phyloP scores from a whole-genome alignment of 2,888 invertebrate genomes.

The Augiades crinisus region DNA sequence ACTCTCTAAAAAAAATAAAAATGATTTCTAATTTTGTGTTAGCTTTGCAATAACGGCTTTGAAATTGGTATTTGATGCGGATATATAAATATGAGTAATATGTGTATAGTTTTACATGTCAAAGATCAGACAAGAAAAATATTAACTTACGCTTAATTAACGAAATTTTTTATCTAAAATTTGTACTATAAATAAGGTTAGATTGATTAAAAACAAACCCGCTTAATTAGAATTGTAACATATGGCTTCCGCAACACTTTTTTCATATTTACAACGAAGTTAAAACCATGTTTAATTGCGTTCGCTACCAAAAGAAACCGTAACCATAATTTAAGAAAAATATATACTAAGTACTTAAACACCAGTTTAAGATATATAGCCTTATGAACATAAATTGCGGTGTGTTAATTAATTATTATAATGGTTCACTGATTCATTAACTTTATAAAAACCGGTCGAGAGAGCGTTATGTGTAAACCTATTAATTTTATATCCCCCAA shows the following conservation, averaged over 20 bases:
- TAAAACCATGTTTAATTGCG: slow-evolving; percentile 36
- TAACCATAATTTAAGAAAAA: slow-evolving; percentile 58
- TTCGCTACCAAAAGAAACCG: slow-evolving; percentile 46
- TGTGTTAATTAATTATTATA: slow-evolving; percentile 67
- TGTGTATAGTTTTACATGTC: too few relatives aligned
- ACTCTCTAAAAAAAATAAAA: too few relatives aligned
- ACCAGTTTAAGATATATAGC: slow-evolving; percentile 45
- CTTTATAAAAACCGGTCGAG: slow-evolving; percentile 49
- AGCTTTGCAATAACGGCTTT: too few relatives aligned
- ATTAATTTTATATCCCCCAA: slow-evolving; percentile 68
- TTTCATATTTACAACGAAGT: slow-evolving; percentile 38
- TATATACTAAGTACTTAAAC: slow-evolving; percentile 51
- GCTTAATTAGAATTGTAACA: not conserved
- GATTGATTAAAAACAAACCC: too few relatives aligned
- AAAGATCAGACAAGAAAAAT: too few relatives aligned
- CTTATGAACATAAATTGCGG: slow-evolving; percentile 53
- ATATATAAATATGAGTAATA: too few relatives aligned
- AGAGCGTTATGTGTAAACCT: slow-evolving; percentile 59
- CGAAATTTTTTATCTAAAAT: too few relatives aligned
- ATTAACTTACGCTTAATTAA: too few relatives aligned
- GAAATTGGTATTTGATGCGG: too few relatives aligned
- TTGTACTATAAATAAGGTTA: too few relatives aligned
- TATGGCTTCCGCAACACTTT: not conserved
- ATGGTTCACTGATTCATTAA: slow-evolving; percentile 62
- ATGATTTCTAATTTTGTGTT: too few relatives aligned